phyloP scores from a whole-genome alignment of 2,113 vertebrate species.

The Pachyramphus minor region DNA sequence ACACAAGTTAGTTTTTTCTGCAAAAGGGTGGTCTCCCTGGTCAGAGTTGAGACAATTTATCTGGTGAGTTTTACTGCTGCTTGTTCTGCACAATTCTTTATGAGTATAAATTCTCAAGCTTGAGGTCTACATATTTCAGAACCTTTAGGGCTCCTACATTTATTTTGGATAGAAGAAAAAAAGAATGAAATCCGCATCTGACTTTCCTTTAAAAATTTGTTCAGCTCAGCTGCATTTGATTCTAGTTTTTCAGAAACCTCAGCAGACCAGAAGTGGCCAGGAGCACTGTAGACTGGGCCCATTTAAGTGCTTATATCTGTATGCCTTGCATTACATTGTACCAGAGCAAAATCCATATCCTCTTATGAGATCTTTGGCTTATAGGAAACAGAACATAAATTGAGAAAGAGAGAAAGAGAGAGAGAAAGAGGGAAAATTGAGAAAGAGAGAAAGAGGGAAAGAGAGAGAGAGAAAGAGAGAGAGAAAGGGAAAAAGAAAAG shows the following conservation, averaged over 20 bases:
- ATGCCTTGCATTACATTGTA: not conserved
- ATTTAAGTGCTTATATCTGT: not conserved
- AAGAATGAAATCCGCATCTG: not conserved
- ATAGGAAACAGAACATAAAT: not conserved
- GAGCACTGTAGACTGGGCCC: not conserved
- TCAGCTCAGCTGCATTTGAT: not conserved
- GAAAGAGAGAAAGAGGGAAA: no score
- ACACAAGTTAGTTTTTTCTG: not conserved
- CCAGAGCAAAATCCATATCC: not conserved
- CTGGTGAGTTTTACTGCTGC: not conserved
- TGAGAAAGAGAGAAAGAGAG: not conserved
- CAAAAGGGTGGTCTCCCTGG: not conserved
- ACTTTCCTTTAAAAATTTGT: not conserved
- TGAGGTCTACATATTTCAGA: not conserved
- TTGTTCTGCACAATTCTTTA: not conserved
- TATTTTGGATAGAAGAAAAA: not conserved
- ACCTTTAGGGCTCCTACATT: not conserved
- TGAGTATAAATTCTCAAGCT: not conserved
- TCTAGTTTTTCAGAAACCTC: not conserved
- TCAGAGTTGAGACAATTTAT: not conserved
- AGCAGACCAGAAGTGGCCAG: not conserved
- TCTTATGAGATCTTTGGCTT: not conserved
- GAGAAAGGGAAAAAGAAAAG: rapidly evolving
- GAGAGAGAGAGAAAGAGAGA: no score
- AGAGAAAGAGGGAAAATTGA: no score